Conservation (phyloP, 2,797 vertebrate genomes). For the Aotus griseimembra region DNA sequence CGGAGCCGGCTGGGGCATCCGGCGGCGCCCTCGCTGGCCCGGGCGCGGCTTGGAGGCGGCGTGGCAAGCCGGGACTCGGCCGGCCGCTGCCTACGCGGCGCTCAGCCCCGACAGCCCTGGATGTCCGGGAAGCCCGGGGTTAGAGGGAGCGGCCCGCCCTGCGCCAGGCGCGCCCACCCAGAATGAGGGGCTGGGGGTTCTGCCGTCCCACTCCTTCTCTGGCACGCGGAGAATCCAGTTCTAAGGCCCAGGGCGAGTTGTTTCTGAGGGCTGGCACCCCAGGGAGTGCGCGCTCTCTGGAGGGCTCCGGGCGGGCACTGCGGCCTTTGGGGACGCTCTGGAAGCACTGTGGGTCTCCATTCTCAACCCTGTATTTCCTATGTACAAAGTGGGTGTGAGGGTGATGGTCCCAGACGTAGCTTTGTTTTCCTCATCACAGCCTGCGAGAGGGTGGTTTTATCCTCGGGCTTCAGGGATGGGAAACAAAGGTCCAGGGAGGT, state of each 20-base stretch:
- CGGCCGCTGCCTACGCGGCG: rapidly evolving
- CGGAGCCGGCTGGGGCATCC: neutral
- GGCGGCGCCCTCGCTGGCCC: neutral
- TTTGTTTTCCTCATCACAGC: neutral
- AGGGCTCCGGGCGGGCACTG: neutral
- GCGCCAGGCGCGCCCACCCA: rapidly evolving
- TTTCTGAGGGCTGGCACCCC: neutral
- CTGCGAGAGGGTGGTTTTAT: neutral
- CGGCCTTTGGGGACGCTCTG: neutral
- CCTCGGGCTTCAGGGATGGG: neutral
- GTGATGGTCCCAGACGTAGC: neutral
- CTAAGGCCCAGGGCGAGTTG: neutral
- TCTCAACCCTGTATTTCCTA: neutral
- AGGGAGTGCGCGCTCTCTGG: rapidly evolving
- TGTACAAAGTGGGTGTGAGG: neutral
- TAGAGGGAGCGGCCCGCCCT: too few species aligned
- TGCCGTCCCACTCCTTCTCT: neutral
- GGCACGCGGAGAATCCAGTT: neutral
- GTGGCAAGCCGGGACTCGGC: too few species aligned
- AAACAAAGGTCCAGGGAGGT: neutral
- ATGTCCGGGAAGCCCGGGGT: rapidly evolving
- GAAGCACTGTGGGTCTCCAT: neutral
- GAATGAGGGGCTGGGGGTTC: neutral
- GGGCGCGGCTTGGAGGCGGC: neutral
- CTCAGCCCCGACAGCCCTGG: neutral